Percentiles rank a stretch among this genome's conserved stretches.
Evolutionary conservation across 2,797 vertebrate genomes (phyloP).

Genomic region (Okamejei kenojei): DNA sequence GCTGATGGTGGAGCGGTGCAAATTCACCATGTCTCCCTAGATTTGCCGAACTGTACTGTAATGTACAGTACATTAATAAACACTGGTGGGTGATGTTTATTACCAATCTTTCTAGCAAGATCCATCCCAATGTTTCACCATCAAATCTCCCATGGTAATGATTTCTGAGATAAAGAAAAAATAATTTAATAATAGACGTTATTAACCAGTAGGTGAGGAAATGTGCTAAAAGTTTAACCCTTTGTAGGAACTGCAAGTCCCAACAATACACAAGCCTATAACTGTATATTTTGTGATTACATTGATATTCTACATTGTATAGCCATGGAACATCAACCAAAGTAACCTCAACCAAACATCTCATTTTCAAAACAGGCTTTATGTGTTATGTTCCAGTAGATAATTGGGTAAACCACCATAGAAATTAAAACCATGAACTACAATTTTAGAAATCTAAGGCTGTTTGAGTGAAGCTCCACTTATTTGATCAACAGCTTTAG

Average conservation of each 20-base stretch:
- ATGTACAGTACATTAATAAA: not conserved
- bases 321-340: not conserved
- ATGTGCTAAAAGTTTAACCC: not conserved
- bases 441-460: not conserved
- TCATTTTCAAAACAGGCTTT: not conserved
- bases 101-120: not conserved
- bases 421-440: not conserved
- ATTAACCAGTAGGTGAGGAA: not conserved
- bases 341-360: not conserved
- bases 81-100: not conserved
- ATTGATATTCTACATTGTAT: not conserved
- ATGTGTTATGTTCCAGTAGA: not conserved
- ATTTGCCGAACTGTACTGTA: not conserved
- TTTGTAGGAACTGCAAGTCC: not conserved
- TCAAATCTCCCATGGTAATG: not conserved
- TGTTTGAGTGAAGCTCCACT: not conserved
- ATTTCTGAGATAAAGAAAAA: not conserved
- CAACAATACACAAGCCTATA: not conserved
- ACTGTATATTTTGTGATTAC: not conserved
- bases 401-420: not conserved
- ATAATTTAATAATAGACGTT: not conserved
- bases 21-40: not conserved
- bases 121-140: not conserved
- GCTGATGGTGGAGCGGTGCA: too few species aligned
- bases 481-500: not conserved